Conservation (phyloP, 1,140 invertebrate species). For the Subanguina moxae region DNA sequence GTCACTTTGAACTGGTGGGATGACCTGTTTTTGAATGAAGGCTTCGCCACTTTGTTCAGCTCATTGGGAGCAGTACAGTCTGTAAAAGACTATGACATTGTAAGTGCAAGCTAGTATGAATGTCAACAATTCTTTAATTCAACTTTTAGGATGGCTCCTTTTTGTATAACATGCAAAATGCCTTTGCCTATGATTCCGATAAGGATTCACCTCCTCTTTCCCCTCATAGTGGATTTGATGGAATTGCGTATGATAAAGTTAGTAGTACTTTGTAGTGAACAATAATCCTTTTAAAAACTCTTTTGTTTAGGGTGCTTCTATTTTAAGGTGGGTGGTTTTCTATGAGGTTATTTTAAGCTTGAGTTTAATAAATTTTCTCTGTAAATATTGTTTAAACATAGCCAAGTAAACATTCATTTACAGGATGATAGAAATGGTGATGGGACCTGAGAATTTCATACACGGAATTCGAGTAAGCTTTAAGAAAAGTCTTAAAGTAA, state of each 20-base stretch:
- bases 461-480: neutral
- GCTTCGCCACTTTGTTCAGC: slow-evolving; percentile 58
- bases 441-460: neutral
- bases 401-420: no score
- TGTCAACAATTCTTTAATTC: no score
- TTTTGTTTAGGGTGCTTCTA: neutral
- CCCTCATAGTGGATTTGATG: neutral
- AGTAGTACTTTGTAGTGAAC: neutral
- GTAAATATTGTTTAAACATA: no score
- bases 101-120: neutral
- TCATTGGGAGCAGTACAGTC: slow-evolving; percentile 16
- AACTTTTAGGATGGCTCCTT: no score
- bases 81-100: neutral
- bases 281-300: no score
- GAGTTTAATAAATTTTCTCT: no score
- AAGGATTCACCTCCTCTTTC: no score
- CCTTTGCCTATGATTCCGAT: no score
- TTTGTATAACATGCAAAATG: neutral
- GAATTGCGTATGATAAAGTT: neutral
- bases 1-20: slow-evolving; percentile 69
- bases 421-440: neutral
- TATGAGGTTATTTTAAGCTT: no score
- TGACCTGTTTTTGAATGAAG: slow-evolving; percentile 75
- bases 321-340: no score
- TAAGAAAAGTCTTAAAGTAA: neutral